A percentile compares a stretch with the other conserved stretches of the same genome.
Evolutionary conservation across 2,113 vertebrate genomes (phyloP).

Genomic region (Trogon surrucura): DNA sequence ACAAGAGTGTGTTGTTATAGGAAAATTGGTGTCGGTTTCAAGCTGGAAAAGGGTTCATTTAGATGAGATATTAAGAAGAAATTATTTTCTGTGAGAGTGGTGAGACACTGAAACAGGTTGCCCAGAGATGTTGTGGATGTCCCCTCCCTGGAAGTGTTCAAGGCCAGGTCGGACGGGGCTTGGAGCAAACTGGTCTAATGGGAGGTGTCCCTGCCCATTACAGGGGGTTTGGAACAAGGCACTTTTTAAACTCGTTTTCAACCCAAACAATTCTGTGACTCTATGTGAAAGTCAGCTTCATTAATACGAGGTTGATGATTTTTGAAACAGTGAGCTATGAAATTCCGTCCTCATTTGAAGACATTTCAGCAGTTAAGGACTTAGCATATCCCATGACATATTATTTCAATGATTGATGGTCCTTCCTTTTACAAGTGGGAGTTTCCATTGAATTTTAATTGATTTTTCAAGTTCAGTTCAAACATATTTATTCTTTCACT

Average conservation of each 20-base stretch:
- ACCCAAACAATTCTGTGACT: no score
- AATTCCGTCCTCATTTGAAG: not conserved
- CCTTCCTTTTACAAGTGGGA: not conserved
- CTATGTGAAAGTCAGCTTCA: not conserved
- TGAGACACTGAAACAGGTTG: rapidly evolving
- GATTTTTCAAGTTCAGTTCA: not conserved
- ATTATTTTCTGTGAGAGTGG: rapidly evolving
- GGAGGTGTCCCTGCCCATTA: not conserved
- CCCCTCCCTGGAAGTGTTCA: not conserved
- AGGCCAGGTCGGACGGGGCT: not conserved
- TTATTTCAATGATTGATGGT: not conserved
- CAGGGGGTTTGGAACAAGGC: rapidly evolving
- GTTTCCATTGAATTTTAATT: not conserved
- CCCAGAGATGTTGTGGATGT: rapidly evolving
- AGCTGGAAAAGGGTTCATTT: not conserved
- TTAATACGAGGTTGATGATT: not conserved
- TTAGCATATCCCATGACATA: not conserved
- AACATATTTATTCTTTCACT: not conserved
- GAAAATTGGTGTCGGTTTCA: rapidly evolving
- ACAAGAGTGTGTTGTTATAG: no score
- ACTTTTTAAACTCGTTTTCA: not conserved
- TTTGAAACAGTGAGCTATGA: not conserved
- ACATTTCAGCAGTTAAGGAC: not conserved
- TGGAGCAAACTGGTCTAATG: not conserved
- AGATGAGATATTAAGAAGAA: not conserved